Percentiles rank a stretch among this genome's conserved stretches.
These are phyloP conservation scores for Notodonta ziczac DNA, from an alignment of 2,888 invertebrate species.

Conservation along the genomic window DNA sequence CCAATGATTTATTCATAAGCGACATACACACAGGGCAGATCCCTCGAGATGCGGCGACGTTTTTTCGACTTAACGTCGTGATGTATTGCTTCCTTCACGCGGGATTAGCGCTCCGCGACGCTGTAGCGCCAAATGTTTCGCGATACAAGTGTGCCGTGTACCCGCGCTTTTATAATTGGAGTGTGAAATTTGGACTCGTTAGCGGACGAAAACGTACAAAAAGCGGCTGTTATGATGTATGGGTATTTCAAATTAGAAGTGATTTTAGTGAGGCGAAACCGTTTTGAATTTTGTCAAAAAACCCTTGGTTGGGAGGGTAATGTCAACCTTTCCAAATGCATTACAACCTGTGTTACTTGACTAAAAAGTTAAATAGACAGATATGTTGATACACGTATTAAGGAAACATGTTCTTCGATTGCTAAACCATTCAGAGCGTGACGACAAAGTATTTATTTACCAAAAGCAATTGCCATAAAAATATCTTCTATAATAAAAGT, in stretches of 20 bases:
- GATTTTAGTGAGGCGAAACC: slow-evolving; percentile 4
- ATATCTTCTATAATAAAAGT: too few relatives aligned
- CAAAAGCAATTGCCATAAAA: too few relatives aligned
- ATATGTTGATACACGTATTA: too few relatives aligned
- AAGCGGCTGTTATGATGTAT: background rate
- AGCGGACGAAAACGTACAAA: slow-evolving; percentile 8
- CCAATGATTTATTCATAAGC: slow-evolving; percentile 40
- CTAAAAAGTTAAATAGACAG: too few relatives aligned
- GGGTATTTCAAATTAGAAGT: background rate
- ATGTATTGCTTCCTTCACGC: slow-evolving; percentile 70
- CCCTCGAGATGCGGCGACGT: slow-evolving; percentile 24
- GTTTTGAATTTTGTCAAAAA: background rate
- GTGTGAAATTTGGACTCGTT: slow-evolving; percentile 40
- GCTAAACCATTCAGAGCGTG: too few relatives aligned
- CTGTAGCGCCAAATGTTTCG: slow-evolving; percentile 46
- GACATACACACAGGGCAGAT: slow-evolving; percentile 10
- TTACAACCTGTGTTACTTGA: too few relatives aligned
- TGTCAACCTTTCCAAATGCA: too few relatives aligned
- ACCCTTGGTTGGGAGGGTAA: background rate
- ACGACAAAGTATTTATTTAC: too few relatives aligned
- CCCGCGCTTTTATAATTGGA: slow-evolving; percentile 50
- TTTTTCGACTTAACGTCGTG: slow-evolving; percentile 55
- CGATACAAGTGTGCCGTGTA: slow-evolving; percentile 29
- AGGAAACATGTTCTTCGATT: too few relatives aligned
- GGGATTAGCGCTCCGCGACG: slow-evolving; percentile 57